Percentiles rank a stretch among this genome's conserved stretches.
Conservation (phyloP, 1,140 invertebrate species). For the Cylas formicarius region DNA sequence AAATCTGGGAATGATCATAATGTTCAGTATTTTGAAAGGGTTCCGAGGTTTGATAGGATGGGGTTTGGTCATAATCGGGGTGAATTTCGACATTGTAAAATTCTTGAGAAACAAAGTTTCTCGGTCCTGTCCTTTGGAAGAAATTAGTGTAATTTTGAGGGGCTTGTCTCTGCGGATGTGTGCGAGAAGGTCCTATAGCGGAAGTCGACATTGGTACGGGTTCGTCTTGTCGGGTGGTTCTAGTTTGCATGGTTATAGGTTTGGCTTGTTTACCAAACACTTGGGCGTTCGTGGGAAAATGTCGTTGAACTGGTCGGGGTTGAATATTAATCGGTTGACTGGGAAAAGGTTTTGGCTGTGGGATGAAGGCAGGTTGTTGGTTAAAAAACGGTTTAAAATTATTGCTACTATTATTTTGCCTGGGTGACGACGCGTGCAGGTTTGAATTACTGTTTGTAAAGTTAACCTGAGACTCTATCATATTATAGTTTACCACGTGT, state of each 20-base stretch:
- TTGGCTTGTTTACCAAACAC: conserved; percentile 1
- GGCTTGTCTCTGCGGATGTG: not conserved
- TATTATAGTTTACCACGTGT: no score
- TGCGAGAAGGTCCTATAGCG: not conserved
- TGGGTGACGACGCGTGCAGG: not conserved
- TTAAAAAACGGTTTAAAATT: conserved; percentile 1
- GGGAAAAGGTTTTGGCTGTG: not conserved
- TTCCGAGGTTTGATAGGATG: no score
- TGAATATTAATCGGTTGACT: no score
- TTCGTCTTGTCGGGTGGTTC: not conserved
- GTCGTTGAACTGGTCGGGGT: not conserved
- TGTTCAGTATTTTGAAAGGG: no score
- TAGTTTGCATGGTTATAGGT: no score
- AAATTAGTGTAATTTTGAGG: not conserved
- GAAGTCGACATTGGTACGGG: not conserved
- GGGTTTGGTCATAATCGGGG: not conserved
- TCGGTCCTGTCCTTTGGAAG: conserved; percentile 1
- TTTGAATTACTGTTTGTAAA: not conserved
- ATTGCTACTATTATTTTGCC: not conserved
- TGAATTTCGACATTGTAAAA: not conserved
- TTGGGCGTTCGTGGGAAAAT: not conserved
- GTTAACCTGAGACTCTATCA: conserved; percentile 4
- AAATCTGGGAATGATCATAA: no score
- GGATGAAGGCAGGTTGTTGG: not conserved
- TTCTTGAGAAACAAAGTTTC: conserved; percentile 5